These are phyloP conservation scores for Drosophila rellima DNA, from an alignment of 2,888 invertebrate species.

Conservation along the genomic window DNA sequence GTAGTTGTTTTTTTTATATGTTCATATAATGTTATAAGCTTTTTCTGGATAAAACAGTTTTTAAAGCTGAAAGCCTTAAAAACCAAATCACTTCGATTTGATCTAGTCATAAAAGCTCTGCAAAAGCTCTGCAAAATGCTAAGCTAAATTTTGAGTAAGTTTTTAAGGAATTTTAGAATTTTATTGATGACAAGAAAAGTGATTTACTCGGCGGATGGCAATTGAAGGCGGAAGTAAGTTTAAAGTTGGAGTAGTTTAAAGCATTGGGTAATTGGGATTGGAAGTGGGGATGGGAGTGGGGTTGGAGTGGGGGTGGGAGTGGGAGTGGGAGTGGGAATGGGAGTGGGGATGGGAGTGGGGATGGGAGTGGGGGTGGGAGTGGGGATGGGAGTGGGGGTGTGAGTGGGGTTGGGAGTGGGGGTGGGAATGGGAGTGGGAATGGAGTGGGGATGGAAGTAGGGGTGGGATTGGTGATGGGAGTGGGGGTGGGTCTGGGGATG, in stretches of 20 bases:
- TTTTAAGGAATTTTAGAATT: neutral
- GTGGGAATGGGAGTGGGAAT: no score
- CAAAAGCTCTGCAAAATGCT: neutral
- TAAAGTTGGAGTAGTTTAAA: neutral
- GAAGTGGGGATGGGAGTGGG: neutral
- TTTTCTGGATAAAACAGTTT: no score
- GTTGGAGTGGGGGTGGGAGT: neutral
- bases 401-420: neutral
- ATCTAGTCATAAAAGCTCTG: neutral
- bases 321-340: neutral
- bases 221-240: neutral
- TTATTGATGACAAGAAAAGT: slow-evolving; percentile 4
- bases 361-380: neutral
- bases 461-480: neutral
- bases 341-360: neutral
- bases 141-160: neutral
- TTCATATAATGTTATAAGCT: no score
- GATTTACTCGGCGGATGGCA: neutral
- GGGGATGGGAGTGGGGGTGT: neutral
- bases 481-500: neutral
- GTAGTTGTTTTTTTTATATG: no score
- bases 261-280: neutral
- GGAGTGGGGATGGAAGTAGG: neutral
- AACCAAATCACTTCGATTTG: no score
- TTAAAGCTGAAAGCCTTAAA: no score